Conservation (phyloP, 2,888 invertebrate species). For the Saturnia japonica region DNA sequence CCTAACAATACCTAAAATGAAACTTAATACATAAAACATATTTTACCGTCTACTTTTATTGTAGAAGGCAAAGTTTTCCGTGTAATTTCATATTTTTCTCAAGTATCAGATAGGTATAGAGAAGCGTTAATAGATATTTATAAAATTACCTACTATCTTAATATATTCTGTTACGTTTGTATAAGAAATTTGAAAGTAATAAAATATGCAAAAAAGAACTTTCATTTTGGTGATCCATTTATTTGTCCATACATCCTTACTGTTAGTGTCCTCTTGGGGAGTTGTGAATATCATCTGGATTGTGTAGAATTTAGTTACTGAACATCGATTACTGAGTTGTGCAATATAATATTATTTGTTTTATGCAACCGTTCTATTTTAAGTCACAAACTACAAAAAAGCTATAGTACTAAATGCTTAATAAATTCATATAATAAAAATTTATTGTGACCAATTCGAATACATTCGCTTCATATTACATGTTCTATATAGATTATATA, state of each 20-base stretch:
- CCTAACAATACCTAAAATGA: background rate
- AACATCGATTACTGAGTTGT: conserved; percentile 7
- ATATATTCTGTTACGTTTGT: background rate
- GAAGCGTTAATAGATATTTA: background rate
- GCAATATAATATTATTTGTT: conserved; percentile 13
- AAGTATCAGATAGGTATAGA: no score
- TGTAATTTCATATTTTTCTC: no score
- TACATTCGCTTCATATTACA: conserved; percentile 81
- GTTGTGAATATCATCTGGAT: conserved; percentile 7
- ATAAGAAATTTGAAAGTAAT: background rate
- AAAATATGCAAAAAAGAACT: background rate
- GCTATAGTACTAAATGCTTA: conserved; percentile 43
- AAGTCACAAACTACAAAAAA: conserved; percentile 34
- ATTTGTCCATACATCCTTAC: background rate
- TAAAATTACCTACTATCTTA: background rate
- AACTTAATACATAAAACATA: background rate
- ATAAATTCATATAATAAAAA: conserved; percentile 27
- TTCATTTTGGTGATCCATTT: background rate
- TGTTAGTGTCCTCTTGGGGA: background rate
- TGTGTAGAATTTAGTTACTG: background rate
- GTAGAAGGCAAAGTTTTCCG: no score
- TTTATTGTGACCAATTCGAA: conserved; percentile 79
- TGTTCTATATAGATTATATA: conserved; percentile 80
- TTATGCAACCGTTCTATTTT: conserved; percentile 8
- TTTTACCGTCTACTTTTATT: background rate